Percentiles rank a stretch among this genome's conserved stretches.
Conservation (phyloP, 2,797 vertebrate species). For the Anabacerthia variegaticeps region DNA sequence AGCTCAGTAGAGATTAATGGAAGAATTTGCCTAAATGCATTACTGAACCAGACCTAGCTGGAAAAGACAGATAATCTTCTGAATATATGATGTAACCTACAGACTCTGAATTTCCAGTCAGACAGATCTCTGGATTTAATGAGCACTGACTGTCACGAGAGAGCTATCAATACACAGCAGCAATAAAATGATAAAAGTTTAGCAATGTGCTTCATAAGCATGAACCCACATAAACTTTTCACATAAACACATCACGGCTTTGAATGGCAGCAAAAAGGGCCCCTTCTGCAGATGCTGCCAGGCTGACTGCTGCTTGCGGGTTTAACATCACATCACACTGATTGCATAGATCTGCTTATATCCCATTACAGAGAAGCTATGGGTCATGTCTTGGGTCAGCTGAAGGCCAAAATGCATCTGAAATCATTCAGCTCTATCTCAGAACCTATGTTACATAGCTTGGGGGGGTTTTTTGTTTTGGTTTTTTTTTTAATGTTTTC, state of each 20-base stretch:
- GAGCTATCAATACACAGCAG: background rate
- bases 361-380: background rate
- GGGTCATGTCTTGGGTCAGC: background rate
- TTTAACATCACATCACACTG: background rate
- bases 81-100: background rate
- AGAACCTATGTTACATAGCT: background rate
- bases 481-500: background rate
- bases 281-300: background rate
- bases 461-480: background rate
- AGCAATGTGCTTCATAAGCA: background rate
- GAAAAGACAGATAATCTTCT: conserved; percentile 17
- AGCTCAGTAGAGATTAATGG: background rate
- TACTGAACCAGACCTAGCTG: background rate
- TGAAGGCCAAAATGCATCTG: background rate
- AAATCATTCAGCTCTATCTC: background rate
- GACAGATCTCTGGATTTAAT: background rate
- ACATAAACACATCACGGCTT: background rate
- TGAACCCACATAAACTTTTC: background rate
- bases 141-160: background rate
- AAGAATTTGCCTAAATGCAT: conserved; percentile 10
- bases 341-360: background rate
- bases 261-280: background rate
- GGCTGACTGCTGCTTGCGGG: background rate
- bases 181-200: conserved; percentile 10
- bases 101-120: background rate